A percentile compares a stretch with the other conserved stretches of the same genome.
These are phyloP conservation scores for Melopsittacus undulatus DNA, from an alignment of 2,797 vertebrate genomes.

Conservation along the genomic window DNA sequence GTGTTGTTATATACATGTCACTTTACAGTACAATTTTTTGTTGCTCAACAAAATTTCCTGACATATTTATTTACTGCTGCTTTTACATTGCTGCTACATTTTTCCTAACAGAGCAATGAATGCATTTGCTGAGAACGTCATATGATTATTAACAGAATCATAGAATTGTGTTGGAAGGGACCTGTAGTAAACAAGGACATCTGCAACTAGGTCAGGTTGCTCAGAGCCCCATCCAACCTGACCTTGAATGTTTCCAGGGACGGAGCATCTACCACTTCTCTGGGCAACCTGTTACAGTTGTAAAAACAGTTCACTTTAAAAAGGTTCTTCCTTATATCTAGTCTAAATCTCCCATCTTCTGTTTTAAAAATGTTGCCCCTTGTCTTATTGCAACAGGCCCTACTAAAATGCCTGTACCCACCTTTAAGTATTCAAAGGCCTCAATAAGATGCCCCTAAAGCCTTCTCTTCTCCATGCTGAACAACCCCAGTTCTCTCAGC, in stretches of 20 bases:
- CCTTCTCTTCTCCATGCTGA: background rate
- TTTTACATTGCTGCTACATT: background rate
- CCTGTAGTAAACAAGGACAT: background rate
- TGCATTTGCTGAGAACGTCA: background rate
- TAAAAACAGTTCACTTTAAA: background rate
- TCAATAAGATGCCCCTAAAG: background rate
- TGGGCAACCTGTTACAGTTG: background rate
- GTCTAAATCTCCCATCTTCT: background rate
- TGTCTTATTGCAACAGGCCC: background rate
- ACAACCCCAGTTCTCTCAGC: background rate
- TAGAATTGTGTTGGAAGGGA: background rate
- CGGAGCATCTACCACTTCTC: background rate
- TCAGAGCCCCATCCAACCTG: background rate
- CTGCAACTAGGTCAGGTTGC: background rate
- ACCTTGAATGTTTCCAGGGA: background rate
- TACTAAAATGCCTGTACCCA: rapidly evolving
- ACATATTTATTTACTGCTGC: background rate
- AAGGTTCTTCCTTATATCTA: background rate
- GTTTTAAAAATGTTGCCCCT: background rate
- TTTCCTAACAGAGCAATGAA: background rate
- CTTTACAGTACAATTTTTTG: background rate
- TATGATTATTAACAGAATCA: background rate
- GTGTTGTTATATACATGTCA: background rate
- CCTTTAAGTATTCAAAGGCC: background rate
- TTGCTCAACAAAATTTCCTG: background rate